Conservation (phyloP, 2,113 vertebrate genomes). For the Thamnaconus septentrionalis region DNA sequence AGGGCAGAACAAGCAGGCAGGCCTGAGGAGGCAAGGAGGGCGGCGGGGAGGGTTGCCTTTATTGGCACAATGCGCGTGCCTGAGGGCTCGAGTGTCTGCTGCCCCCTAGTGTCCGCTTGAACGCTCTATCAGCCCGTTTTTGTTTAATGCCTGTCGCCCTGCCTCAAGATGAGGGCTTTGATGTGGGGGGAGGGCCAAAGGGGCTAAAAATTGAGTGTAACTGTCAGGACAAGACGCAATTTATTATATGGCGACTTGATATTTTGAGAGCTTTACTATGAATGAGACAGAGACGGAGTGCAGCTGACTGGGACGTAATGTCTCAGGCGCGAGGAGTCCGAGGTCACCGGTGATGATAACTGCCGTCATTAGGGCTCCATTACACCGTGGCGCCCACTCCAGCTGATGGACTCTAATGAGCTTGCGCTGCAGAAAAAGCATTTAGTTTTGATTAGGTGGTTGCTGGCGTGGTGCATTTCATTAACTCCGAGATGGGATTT, state of each 20-base stretch:
- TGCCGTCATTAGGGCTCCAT: slow-evolving; percentile 61
- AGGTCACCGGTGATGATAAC: slow-evolving; percentile 64
- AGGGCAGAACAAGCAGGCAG: slow-evolving; percentile 44
- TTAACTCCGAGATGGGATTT: slow-evolving; percentile 66
- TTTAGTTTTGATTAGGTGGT: slow-evolving; percentile 70
- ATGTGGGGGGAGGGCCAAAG: slow-evolving; percentile 17
- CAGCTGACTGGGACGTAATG: slow-evolving; percentile 50
- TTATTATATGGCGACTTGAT: slow-evolving; percentile 49
- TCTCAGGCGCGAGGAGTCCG: slow-evolving; percentile 45
- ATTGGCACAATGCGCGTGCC: slow-evolving; percentile 30
- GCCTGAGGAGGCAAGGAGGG: slow-evolving; percentile 9
- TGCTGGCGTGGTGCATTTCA: slow-evolving; percentile 63
- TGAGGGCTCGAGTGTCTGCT: slow-evolving; percentile 63
- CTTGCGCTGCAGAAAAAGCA: slow-evolving; percentile 51
- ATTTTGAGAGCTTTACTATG: slow-evolving; percentile 34
- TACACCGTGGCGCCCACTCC: slow-evolving; percentile 50
- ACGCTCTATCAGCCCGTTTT: slow-evolving; percentile 6
- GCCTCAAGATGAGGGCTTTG: slow-evolving; percentile 31
- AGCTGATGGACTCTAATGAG: slow-evolving; percentile 63
- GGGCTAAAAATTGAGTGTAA: slow-evolving; percentile 46
- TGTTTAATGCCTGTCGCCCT: slow-evolving; percentile 27
- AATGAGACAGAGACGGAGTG: slow-evolving; percentile 53
- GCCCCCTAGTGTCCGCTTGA: slow-evolving; percentile 63
- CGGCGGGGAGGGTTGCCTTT: neutral
- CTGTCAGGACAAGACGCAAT: slow-evolving; percentile 46